phyloP scores from a whole-genome alignment of 2,113 vertebrate species.

The Phrynosoma platyrhinos region DNA sequence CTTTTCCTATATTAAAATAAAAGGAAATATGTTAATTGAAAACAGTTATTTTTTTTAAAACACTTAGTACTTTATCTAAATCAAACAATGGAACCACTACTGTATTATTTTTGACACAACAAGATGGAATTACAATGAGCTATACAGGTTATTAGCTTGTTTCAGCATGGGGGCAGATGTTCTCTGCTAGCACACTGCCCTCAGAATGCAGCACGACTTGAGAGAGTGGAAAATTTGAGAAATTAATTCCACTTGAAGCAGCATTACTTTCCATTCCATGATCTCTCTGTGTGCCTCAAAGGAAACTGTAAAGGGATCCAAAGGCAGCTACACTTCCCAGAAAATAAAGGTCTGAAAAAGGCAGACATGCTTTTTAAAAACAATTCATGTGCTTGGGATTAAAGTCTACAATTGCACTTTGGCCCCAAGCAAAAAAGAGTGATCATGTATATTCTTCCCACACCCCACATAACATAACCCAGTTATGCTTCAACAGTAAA shows the following conservation, averaged over 20 bases:
- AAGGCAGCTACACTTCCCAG: constrained; percentile 21
- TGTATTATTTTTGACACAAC: neutral
- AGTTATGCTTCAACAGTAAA: neutral
- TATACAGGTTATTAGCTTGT: constrained; percentile 22
- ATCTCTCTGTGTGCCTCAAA: neutral
- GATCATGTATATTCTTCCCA: neutral
- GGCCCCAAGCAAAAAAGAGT: neutral
- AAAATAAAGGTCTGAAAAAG: neutral
- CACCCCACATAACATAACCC: no score
- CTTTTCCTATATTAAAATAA: neutral
- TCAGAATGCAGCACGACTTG: constrained; percentile 6
- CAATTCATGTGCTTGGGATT: neutral
- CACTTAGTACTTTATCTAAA: no score
- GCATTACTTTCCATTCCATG: constrained; percentile 12
- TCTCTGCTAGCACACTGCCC: neutral
- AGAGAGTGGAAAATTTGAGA: constrained; percentile 5
- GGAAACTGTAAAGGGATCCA: neutral
- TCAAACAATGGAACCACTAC: no score
- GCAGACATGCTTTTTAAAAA: constrained; percentile 32
- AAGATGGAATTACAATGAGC: neutral
- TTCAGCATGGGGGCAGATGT: neutral
- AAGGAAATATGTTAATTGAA: neutral
- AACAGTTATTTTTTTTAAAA: no score
- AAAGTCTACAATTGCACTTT: neutral
- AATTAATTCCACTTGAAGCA: constrained; percentile 36